Evolutionary conservation across 2,113 vertebrate genomes (phyloP).

Genomic region (Ceyx melanurus): DNA sequence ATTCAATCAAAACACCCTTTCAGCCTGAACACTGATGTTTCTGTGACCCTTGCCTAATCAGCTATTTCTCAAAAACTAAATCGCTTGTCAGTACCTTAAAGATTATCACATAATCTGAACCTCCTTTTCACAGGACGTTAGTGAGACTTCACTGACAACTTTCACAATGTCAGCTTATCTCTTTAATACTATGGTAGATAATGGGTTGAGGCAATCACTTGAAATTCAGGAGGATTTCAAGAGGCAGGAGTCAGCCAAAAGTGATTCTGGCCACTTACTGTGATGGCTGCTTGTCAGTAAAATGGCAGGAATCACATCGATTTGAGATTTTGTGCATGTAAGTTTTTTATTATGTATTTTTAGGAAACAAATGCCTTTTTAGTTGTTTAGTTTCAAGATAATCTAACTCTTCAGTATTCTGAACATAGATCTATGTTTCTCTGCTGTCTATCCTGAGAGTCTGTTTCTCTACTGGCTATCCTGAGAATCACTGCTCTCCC

Average conservation of each 20-base stretch:
- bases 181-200: background rate
- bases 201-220: background rate
- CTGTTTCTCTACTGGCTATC: background rate
- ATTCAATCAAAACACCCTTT: background rate
- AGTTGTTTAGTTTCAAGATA: background rate
- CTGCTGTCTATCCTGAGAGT: background rate
- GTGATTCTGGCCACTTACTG: slow-evolving; percentile 15
- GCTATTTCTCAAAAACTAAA: slow-evolving; percentile 14
- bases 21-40: background rate
- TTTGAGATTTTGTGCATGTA: background rate
- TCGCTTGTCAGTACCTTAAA: slow-evolving; percentile 24
- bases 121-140: background rate
- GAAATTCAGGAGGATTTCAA: slow-evolving; percentile 4
- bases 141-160: background rate
- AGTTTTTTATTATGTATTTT: background rate
- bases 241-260: background rate
- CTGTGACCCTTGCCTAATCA: slow-evolving; percentile 5
- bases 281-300: background rate
- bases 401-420: background rate
- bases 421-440: background rate
- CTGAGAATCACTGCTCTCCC: background rate
- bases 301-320: background rate
- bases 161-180: slow-evolving; percentile 7
- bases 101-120: background rate
- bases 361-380: background rate